Conservation (phyloP, 2,113 vertebrate species). For the Perca schrenkii region DNA sequence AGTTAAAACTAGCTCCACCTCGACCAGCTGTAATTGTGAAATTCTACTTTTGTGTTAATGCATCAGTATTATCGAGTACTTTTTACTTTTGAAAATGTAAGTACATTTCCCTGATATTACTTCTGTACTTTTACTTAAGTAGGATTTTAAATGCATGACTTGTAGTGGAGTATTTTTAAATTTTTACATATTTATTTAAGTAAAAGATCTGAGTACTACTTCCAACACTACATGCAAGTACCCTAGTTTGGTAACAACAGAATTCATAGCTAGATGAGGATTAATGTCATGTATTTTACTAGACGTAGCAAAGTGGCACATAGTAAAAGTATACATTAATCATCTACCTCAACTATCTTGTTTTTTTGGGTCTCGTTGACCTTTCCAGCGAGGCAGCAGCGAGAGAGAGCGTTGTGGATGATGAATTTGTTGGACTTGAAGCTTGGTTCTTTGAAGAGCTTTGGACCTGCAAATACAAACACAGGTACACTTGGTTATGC, state of each 20-base stretch:
- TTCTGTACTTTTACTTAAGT: no score
- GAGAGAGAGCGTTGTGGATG: conserved; percentile 92
- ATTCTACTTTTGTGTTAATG: no score
- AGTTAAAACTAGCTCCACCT: no score
- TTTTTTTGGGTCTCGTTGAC: conserved; percentile 93
- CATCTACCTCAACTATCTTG: conserved; percentile 90
- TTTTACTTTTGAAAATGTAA: no score
- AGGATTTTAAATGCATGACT: no score
- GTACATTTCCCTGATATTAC: no score
- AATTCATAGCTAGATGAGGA: neutral
- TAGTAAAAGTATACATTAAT: neutral
- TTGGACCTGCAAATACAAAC: conserved; percentile 83
- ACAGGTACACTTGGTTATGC: neutral
- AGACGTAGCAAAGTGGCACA: neutral
- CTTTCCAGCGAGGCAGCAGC: conserved; percentile 93
- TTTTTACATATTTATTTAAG: no score
- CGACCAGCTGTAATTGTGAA: no score
- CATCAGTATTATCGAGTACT: no score
- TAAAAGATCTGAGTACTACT: neutral
- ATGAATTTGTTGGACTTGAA: conserved; percentile 96
- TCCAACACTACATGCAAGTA: neutral
- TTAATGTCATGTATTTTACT: neutral
- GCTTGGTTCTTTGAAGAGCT: conserved; percentile 93
- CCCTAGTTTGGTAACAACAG: neutral
- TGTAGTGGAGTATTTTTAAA: neutral